A percentile compares a stretch with the other conserved stretches of the same genome.
These are phyloP conservation scores for Eretmocerus hayati DNA, from an alignment of 2,888 invertebrate species.

Conservation along the genomic window DNA sequence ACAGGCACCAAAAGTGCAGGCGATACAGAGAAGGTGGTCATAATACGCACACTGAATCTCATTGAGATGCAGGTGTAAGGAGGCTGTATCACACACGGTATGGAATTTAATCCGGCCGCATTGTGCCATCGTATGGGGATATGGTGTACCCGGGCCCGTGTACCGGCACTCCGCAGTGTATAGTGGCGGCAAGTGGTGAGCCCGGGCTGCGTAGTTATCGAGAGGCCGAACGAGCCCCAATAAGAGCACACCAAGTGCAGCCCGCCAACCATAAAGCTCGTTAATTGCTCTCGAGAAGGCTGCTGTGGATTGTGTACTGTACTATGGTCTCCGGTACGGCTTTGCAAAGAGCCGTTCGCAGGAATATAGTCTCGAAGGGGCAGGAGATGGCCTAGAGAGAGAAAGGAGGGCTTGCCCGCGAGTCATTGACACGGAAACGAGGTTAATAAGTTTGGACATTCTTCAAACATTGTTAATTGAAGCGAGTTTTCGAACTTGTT, in stretches of 20 bases:
- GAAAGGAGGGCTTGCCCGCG: not conserved
- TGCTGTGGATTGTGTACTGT: not conserved
- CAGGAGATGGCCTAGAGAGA: not conserved
- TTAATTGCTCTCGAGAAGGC: slow-evolving; percentile 18
- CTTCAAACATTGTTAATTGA: too few relatives aligned
- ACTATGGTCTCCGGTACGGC: too few relatives aligned
- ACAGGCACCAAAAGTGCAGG: too few relatives aligned
- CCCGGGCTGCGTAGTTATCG: not conserved
- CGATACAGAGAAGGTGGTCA: too few relatives aligned
- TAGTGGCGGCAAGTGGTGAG: not conserved
- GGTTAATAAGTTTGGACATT: too few relatives aligned
- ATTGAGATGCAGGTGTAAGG: too few relatives aligned
- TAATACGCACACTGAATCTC: too few relatives aligned
- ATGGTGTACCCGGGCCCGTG: not conserved
- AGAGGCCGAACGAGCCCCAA: not conserved
- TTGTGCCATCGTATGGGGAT: slow-evolving; percentile 17
- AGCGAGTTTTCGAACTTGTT: too few relatives aligned
- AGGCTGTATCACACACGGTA: slow-evolving; percentile 7
- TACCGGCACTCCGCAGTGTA: not conserved
- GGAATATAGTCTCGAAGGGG: not conserved
- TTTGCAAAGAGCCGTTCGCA: too few relatives aligned
- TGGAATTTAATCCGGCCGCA: slow-evolving; percentile 21
- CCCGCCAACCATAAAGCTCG: slow-evolving; percentile 12
- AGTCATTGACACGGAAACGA: too few relatives aligned
- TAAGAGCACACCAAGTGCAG: too few relatives aligned